A percentile compares a stretch with the other conserved stretches of the same genome.
phyloP scores from a whole-genome alignment of 2,888 invertebrate genomes.

The Aporophyla lueneburgensis region DNA sequence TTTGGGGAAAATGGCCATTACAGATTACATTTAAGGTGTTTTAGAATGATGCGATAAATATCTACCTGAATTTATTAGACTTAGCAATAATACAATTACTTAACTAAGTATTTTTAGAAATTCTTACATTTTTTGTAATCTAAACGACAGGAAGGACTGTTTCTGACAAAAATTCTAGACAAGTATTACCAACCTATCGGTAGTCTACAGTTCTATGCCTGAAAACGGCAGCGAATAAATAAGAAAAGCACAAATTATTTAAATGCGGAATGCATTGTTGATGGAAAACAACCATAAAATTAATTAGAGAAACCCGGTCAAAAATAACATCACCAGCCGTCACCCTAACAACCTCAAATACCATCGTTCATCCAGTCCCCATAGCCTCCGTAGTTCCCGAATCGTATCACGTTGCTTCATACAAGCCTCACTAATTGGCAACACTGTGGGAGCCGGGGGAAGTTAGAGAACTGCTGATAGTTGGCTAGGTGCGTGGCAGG shows the following conservation, averaged over 20 bases:
- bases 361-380: not conserved
- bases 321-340: not conserved
- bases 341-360: not conserved
- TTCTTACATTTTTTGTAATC: not conserved
- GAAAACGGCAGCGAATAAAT: too few species aligned
- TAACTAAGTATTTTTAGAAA: too few species aligned
- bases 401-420: conserved; percentile 36
- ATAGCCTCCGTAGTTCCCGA: conserved; percentile 16
- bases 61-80: too few species aligned
- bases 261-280: not conserved
- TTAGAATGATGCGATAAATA: not conserved
- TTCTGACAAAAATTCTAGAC: not conserved
- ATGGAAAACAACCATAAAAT: not conserved
- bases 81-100: too few species aligned
- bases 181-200: not conserved
- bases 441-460: not conserved
- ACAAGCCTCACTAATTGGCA: conserved; percentile 52
- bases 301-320: not conserved
- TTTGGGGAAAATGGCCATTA: conserved; percentile 1
- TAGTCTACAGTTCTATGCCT: not conserved
- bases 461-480: conserved; percentile 52
- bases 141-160: not conserved
- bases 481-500: conserved; percentile 3
- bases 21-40: not conserved
- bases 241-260: too few species aligned